Evolutionary conservation across 1,140 invertebrate species (phyloP).

Genomic region (Pentalonia nigronervosa): DNA sequence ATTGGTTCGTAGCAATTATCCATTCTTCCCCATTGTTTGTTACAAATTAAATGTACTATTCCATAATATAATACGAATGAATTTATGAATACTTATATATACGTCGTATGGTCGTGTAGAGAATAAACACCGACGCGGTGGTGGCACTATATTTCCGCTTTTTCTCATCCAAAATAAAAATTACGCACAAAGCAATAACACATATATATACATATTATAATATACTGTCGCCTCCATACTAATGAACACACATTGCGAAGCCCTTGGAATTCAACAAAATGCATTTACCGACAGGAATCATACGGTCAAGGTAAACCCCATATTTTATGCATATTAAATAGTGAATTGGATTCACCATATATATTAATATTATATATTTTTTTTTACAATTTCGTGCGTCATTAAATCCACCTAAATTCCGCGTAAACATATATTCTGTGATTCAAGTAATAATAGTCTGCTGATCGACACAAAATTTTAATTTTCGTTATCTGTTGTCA

Average conservation of each 20-base stretch:
- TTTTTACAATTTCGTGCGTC: background rate
- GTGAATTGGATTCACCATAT: background rate
- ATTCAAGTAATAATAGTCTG: background rate
- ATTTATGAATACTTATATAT: no score
- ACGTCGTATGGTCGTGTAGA: no score
- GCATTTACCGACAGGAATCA: background rate
- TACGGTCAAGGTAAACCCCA: conserved; percentile 42
- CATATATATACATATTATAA: background rate
- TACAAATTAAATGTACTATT: background rate
- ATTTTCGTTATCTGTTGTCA: background rate
- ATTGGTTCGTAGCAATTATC: no score
- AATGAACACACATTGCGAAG: conserved; percentile 15
- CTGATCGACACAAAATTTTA: background rate
- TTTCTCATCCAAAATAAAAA: background rate
- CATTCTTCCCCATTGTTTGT: no score
- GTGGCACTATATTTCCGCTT: conserved; percentile 15
- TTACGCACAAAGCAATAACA: background rate
- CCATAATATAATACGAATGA: background rate
- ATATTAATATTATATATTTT: background rate
- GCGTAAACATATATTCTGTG: background rate
- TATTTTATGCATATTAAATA: background rate
- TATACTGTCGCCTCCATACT: conserved; percentile 23
- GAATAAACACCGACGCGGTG: no score
- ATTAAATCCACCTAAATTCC: background rate
- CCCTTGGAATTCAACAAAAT: conserved; percentile 32